Base-by-base conservation (phyloP, 2,797 vertebrate species). In the Helostoma temminkii region DNA sequence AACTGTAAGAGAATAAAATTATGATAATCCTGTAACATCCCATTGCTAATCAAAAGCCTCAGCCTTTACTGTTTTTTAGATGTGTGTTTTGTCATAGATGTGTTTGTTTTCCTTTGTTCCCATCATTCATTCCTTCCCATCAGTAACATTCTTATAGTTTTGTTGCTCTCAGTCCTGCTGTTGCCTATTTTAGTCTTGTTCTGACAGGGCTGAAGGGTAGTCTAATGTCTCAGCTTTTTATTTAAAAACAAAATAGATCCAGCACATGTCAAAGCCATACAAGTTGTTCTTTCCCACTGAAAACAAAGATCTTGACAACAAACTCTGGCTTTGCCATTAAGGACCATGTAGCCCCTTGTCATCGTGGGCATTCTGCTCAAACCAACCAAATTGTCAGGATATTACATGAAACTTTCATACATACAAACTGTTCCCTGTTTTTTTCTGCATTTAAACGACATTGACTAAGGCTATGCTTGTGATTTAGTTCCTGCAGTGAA, bases 231-330 rank as follows among this genome's bases (percentile, higher is more conserved):
- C 24, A 37, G 53, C 32, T 55, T 63, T 78, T 59, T 64, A 59
- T 78, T 62, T 69, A 16, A 63, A 77, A 81, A 52, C 54, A 63
- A 67, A 71, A 64, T 19, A 58, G 28, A 66, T 34, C 15, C 15
- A 55, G 26, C 21, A 43, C 36, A 82, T 39, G 49, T 77, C 49
- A 76, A 79, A 57, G 56, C 49, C 66, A 50, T 7, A 14, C 21
- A 65, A 47, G 55, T 67, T 66, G 9, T 46, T 61, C n/a, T 49
- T 39, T 48, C 12, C 43, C 32, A 21, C 76, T 70, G 57, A 83
- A 73, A 74, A 59, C 58, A 68, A 72, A 78, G 49, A 57, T 75
- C 11, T 36, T 60, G 41, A 61, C 11, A 16, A 18, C 49, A 60
- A 61, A 61, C 11, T 55, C 11, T 53, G 6, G 0, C 22, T 69